phyloP scores from a whole-genome alignment of 2,113 vertebrate species.

The Dasyprocta punctata region DNA sequence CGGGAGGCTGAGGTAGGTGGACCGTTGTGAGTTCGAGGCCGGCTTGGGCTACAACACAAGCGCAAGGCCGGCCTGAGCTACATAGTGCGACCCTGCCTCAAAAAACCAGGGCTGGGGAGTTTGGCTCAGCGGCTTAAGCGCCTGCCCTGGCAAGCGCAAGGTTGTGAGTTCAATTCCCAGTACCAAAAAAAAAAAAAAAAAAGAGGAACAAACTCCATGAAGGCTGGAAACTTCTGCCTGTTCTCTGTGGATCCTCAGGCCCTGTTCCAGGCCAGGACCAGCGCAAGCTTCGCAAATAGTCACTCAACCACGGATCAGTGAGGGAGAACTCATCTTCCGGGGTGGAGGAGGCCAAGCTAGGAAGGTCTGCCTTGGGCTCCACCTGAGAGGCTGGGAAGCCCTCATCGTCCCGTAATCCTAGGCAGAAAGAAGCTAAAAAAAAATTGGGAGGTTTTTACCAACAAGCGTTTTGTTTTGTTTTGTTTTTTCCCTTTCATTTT shows the following conservation, averaged over 20 bases:
- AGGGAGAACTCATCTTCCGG: not conserved
- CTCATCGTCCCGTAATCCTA: not conserved
- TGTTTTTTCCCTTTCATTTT: too few species aligned
- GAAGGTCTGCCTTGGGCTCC: not conserved
- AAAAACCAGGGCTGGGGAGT: too few species aligned
- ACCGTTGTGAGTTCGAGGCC: too few species aligned
- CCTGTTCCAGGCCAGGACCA: not conserved
- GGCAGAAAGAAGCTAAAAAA: not conserved
- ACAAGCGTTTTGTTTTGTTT: not conserved
- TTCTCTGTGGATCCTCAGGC: not conserved
- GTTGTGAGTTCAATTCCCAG: too few species aligned
- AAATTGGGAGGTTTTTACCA: not conserved
- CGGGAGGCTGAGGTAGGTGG: too few species aligned
- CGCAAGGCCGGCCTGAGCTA: too few species aligned
- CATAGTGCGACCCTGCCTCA: too few species aligned
- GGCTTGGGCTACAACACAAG: too few species aligned
- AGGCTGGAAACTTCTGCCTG: not conserved
- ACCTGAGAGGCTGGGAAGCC: not conserved
- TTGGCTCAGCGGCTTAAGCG: too few species aligned
- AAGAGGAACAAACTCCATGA: conserved; percentile 12
- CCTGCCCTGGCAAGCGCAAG: too few species aligned
- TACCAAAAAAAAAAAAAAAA: too few species aligned
- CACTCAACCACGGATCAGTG: not conserved
- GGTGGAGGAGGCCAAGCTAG: not conserved
- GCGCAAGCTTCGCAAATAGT: not conserved